Conservation (phyloP, 2,113 vertebrate species). For the Gallinago paraguaiae region DNA sequence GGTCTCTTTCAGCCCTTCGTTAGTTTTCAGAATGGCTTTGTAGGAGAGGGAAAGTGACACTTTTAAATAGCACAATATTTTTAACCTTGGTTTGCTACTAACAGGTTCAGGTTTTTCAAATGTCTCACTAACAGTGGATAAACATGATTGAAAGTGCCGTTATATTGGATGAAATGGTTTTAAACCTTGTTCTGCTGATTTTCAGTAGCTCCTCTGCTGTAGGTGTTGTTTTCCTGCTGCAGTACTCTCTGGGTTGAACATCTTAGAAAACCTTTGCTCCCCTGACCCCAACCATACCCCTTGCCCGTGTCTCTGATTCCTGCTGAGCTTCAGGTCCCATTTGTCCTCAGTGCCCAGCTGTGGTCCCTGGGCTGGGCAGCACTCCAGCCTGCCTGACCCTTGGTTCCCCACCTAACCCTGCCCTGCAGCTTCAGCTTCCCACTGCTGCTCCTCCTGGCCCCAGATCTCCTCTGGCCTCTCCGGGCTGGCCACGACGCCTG, state of each 20-base stretch:
- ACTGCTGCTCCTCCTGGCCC: neutral
- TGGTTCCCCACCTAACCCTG: neutral
- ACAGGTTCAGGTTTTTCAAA: neutral
- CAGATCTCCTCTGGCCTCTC: neutral
- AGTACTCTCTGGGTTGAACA: neutral
- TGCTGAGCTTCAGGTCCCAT: neutral
- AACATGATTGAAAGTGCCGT: neutral
- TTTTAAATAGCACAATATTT: neutral
- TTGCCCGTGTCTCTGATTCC: accelerated
- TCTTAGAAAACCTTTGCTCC: neutral
- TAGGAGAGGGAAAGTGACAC: neutral
- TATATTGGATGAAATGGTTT: neutral
- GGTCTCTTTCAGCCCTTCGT: neutral
- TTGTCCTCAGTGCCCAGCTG: neutral
- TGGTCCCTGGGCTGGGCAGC: neutral
- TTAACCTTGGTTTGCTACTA: neutral
- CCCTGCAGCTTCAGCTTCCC: neutral
- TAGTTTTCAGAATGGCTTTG: neutral
- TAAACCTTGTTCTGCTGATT: neutral
- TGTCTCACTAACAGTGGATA: neutral
- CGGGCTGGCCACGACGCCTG: neutral
- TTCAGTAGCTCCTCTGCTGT: neutral
- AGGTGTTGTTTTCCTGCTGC: neutral
- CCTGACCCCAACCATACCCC: neutral
- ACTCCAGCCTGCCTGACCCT: neutral